Evolutionary conservation across 2,113 vertebrate species (phyloP).

Genomic region (Sylvilagus bachmani): DNA sequence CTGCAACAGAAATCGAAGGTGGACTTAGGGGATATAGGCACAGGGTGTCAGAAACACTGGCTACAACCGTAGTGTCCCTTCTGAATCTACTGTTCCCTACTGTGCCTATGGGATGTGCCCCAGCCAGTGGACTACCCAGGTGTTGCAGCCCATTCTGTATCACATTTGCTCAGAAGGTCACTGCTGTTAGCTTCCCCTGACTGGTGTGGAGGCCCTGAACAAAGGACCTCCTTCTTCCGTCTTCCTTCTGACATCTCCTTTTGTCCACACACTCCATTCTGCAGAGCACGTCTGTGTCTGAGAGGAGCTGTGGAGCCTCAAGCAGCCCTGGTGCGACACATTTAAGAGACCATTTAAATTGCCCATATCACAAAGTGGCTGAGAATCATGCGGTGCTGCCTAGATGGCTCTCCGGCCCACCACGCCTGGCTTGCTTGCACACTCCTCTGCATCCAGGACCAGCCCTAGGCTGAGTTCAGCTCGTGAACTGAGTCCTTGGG

Average conservation of each 20-base stretch:
- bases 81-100: not conserved
- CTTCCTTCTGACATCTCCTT: not conserved
- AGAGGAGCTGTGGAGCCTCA: not conserved
- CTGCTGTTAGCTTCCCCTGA: not conserved
- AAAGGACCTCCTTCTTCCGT: not conserved
- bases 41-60: no score
- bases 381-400: not conserved
- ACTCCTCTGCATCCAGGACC: not conserved
- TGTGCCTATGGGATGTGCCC: not conserved
- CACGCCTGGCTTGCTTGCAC: not conserved
- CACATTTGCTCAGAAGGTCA: not conserved
- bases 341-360: not conserved
- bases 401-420: not conserved
- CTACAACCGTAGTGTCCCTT: not conserved
- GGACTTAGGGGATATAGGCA: not conserved
- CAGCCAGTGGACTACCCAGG: accelerated
- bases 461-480: not conserved
- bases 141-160: not conserved
- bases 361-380: not conserved
- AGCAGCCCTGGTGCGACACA: accelerated
- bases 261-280: not conserved
- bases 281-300: not conserved
- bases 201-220: no score
- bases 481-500: no score
- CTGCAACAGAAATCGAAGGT: not conserved